phyloP scores from a whole-genome alignment of 1,140 invertebrate species.

The Littorina saxatilis region DNA sequence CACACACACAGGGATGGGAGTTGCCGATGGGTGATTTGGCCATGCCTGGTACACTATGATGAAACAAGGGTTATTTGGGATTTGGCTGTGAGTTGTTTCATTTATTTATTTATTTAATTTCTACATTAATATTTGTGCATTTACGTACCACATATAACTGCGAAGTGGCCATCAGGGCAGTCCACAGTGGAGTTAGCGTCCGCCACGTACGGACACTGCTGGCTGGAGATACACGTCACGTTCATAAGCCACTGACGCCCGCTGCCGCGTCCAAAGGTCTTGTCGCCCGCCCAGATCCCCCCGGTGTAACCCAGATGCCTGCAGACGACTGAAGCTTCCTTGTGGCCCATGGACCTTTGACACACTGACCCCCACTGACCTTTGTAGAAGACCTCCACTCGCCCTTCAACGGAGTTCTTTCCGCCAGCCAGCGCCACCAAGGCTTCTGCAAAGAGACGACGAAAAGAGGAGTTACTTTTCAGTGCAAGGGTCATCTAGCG shows the following conservation, averaged over 20 bases:
- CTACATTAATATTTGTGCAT: no score
- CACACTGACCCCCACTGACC: slow-evolving; percentile 92
- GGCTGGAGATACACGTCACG: slow-evolving; percentile 50
- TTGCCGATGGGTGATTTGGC: no score
- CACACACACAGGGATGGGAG: neutral
- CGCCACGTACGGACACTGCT: slow-evolving; percentile 41
- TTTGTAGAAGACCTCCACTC: slow-evolving; percentile 91
- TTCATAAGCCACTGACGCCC: slow-evolving; percentile 53
- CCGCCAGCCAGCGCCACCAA: slow-evolving; percentile 67
- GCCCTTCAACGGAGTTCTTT: slow-evolving; percentile 80
- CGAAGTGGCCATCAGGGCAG: slow-evolving; percentile 49
- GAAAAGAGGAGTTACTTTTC: neutral
- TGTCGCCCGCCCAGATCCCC: slow-evolving; percentile 52
- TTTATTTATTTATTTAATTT: no score
- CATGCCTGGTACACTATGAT: no score
- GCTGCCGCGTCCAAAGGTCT: slow-evolving; percentile 55
- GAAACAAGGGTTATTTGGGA: no score
- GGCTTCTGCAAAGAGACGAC: slow-evolving; percentile 49
- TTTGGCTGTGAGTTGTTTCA: no score
- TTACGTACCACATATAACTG: slow-evolving; percentile 62
- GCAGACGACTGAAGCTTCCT: slow-evolving; percentile 89
- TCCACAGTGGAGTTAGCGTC: neutral
- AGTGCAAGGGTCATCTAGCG: no score
- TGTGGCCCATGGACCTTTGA: slow-evolving; percentile 91
- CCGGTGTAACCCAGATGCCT: slow-evolving; percentile 80